Evolutionary conservation across 2,113 vertebrate species (phyloP), one percentile per base, ranked within the genome.

Genomic region (Lucifuga dentata): DNA sequence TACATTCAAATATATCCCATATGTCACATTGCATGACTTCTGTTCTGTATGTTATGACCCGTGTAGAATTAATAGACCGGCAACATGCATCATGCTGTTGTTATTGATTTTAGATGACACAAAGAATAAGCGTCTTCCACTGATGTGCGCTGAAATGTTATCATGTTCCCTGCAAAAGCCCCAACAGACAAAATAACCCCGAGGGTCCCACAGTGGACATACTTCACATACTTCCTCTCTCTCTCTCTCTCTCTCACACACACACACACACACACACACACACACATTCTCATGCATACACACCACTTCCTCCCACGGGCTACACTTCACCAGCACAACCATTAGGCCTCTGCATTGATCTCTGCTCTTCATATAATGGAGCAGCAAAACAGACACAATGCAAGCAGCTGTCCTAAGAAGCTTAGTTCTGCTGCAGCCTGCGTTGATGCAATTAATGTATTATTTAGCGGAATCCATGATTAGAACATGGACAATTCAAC

Each of bases 401-500:
- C 72, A 58, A 57, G 75, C 48, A 69, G 61, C 78, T 80, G 48
- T 45, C 49, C 60, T 68, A 76, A 83, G 81, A 64, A 87, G 83
- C 83, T 83, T 80, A 77, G 68, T 71, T 66, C 78, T 68, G 81
- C 81, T 68, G 70, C 68, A 71, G 80, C 65, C 85, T 62, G 21
- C 46, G 78, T 75, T 76, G 65, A 78, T 68, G 80, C 86, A 86
- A 68, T 83, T 78, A 85, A 84, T 82, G 78, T 75, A 73, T 81
- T 85, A 79, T 90, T 90, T 79, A 78, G 83, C 78, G 45, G 73
- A 82, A 73, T 70, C 73, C 12, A 58, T 52, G 73, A 84, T 83
- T 82, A 81, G 58, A 64, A 84, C 72, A 74, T 50, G 39, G 62
- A 85, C 75, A 73, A 49, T 84, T 84, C n/a, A n/a, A n/a, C n/a